phyloP scores from a whole-genome alignment of 2,888 invertebrate species.

The Stegana nigrithorax region DNA sequence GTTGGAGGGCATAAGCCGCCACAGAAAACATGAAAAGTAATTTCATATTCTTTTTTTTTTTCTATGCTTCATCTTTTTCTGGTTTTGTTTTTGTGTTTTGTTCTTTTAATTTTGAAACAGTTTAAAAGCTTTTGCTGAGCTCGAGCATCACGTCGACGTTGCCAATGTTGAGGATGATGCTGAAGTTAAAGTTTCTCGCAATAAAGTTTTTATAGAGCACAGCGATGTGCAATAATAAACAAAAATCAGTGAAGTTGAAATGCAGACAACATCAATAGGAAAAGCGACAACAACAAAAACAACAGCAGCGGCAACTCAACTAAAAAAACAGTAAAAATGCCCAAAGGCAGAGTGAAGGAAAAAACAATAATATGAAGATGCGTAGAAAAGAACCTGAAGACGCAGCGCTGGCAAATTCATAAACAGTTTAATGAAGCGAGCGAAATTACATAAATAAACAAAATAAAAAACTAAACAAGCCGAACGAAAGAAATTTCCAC shows the following conservation, averaged over 20 bases:
- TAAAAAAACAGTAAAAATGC: not conserved
- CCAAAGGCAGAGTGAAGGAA: not conserved
- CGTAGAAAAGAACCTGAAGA: not conserved
- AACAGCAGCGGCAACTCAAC: not conserved
- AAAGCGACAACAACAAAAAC: conserved; percentile 15
- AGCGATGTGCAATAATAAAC: not conserved
- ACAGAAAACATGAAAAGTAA: not conserved
- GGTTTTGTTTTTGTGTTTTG: conserved; percentile 27
- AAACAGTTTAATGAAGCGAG: conserved; percentile 53
- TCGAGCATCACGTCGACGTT: no score
- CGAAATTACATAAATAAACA: conserved; percentile 45
- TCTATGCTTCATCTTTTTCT: conserved; percentile 30
- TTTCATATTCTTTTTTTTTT: not conserved
- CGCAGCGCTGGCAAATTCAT: conserved; percentile 34
- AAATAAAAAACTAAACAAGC: no score
- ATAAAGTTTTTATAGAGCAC: conserved; percentile 23
- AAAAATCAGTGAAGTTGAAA: conserved; percentile 42
- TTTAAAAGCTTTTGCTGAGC: no score
- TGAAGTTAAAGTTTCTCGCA: not conserved
- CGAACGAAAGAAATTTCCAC: not conserved
- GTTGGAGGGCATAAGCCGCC: no score
- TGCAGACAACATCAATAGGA: conserved; percentile 14
- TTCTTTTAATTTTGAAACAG: no score
- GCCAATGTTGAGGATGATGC: not conserved
- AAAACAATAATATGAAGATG: not conserved